These are phyloP conservation scores for Dendrolimus punctatus DNA, from an alignment of 1,140 invertebrate species.

Conservation along the genomic window DNA sequence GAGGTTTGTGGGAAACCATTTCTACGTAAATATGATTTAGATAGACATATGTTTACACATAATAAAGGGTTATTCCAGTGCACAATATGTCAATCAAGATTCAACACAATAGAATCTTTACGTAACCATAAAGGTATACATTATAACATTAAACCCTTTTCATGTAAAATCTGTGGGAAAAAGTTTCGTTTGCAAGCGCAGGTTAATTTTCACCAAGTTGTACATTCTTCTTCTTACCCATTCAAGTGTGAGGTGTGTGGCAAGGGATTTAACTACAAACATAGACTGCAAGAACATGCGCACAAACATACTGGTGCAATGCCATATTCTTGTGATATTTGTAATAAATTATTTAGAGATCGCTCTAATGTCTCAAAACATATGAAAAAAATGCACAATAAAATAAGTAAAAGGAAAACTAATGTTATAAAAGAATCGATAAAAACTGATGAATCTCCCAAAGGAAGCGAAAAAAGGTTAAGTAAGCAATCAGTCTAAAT, in stretches of 20 bases:
- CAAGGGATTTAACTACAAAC: conserved; percentile 79
- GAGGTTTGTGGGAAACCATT: conserved; percentile 9
- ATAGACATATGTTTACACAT: conserved; percentile 1
- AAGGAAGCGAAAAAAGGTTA: background rate
- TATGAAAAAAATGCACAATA: conserved; percentile 79
- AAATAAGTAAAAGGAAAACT: conserved; percentile 39
- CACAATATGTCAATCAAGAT: conserved; percentile 6
- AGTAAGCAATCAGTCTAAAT: background rate
- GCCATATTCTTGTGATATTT: conserved; percentile 73
- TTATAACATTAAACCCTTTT: conserved; percentile 80
- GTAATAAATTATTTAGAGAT: conserved; percentile 80
- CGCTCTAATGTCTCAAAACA: conserved; percentile 84
- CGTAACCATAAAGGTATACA: conserved; percentile 72
- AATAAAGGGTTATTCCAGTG: background rate
- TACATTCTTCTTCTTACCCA: conserved; percentile 90
- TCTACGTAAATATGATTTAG: background rate
- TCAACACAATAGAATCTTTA: background rate
- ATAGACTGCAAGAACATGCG: conserved; percentile 76
- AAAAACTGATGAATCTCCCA: background rate
- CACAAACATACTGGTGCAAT: conserved; percentile 76
- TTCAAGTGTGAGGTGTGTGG: conserved; percentile 80
- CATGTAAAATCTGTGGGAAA: conserved; percentile 80
- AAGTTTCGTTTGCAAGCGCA: conserved; percentile 74
- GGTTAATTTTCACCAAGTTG: conserved; percentile 44
- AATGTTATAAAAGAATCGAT: too few relatives aligned